Base-by-base conservation (phyloP, 2,888 invertebrate genomes). In the Chrysotoxum bicinctum region DNA sequence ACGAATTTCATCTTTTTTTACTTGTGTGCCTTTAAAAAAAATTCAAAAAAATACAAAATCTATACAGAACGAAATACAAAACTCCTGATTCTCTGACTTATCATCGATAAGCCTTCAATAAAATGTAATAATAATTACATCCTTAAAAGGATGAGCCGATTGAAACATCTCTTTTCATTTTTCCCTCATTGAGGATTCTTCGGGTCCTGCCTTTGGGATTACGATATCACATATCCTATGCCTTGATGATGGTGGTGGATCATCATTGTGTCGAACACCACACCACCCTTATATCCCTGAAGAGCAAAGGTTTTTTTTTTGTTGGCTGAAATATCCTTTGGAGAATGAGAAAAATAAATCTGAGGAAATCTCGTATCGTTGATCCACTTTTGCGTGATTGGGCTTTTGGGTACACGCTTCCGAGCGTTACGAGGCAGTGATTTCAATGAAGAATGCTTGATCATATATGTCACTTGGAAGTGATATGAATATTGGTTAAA, bases 71-170 rank as follows among this genome's bases (percentile, higher is more conserved):
- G 21, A 37, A 58, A 50, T 45, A 45, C 30, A 30, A 64, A 45
- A 45, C 19, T 30, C 30, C n/a, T 50, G 69, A 64, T 76, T 84
- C 66, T 54, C 66, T 70, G 66, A 68, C 70, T 84, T 72, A 21
- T 79, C 64, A 70, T 84, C 84, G 80, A 84, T 84, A 84, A 84
- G 80, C 75, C 70, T 48, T 70, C 84, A 64, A 76, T 84, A 84
- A n/a, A 84, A 76, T 84, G 75, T 74, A 76, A 80, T 84, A 84
- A 84, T 84, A 80, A 84, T 84, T 84, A 79, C 75, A 79, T 84
- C 69, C 64, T 78, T 60, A 64, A 56, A 32, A 70, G 79, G 83
- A 74, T 79, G 62, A 70, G 74, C 69, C 50, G 66, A 84, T 56
- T 76, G 70, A 52, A 56, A 75, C 62, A 50, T 78, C 69, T 75